Evolutionary conservation across 35 echinoderm and acorn worm species (phyloP).

Genomic region (Lytechinus variegatus): DNA sequence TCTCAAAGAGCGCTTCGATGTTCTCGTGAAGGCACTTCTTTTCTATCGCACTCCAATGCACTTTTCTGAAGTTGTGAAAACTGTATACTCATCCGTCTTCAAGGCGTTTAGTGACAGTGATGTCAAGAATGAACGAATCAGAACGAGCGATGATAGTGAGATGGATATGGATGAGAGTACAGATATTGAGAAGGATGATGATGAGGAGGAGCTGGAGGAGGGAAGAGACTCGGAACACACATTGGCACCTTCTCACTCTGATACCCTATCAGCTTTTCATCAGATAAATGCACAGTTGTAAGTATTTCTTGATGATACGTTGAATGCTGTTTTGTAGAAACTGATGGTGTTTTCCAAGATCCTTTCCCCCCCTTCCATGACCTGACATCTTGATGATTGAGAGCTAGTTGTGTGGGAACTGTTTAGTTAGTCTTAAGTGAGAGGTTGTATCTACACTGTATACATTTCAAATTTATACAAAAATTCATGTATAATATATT

Average conservation of each 20-base stretch:
- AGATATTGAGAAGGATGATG: constrained; percentile 46
- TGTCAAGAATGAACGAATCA: not conserved
- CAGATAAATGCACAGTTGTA: constrained; percentile 80
- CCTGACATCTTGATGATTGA: too few relatives aligned
- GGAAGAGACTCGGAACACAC: constrained; percentile 1
- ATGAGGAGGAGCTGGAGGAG: constrained; percentile 53
- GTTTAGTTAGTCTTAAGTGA: too few relatives aligned
- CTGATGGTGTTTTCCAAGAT: too few relatives aligned
- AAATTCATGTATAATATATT: too few relatives aligned
- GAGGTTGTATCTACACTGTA: too few relatives aligned
- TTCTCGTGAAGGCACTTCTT: constrained; percentile 61
- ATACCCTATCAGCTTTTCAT: constrained; percentile 67
- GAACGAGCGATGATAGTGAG: constrained; percentile 16
- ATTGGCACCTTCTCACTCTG: constrained; percentile 1
- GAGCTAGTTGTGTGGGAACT: too few relatives aligned
- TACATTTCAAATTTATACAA: too few relatives aligned
- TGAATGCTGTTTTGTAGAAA: too few relatives aligned
- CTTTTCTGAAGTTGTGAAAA: constrained; percentile 55
- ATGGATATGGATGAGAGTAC: constrained; percentile 25
- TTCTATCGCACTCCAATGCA: constrained; percentile 45
- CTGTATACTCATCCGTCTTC: constrained; percentile 68
- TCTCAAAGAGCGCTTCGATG: constrained; percentile 58
- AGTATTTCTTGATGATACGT: not conserved
- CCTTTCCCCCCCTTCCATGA: too few relatives aligned
- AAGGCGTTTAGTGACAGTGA: constrained; percentile 56